Evolutionary conservation across 1,140 invertebrate genomes (phyloP).

Genomic region (Cephus cinctus): DNA sequence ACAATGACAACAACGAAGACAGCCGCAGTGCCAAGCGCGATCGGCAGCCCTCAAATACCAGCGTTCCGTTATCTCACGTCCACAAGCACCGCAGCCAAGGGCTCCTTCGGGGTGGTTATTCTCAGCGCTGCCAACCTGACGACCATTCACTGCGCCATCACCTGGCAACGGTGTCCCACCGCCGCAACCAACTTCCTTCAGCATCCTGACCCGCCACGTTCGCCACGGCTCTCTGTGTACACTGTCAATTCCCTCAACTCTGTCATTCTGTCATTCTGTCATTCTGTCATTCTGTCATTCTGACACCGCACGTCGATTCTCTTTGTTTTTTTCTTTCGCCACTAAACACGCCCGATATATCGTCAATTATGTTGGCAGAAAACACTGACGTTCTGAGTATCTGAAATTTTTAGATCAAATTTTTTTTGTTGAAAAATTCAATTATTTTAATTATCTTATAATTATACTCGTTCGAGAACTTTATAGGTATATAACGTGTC

Average conservation of each 20-base stretch:
- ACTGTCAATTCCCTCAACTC: not conserved
- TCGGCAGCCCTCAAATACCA: constrained; percentile 88
- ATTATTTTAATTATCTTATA: no score
- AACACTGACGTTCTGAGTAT: no score
- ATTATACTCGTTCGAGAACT: no score
- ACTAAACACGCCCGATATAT: no score
- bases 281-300: no score
- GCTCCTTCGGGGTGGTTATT: constrained; percentile 26
- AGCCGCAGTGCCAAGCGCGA: constrained; percentile 84
- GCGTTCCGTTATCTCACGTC: constrained; percentile 51
- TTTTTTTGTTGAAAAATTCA: no score
- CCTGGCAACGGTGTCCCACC: constrained; percentile 44
- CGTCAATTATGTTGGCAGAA: no score
- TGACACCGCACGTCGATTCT: constrained; percentile 3
- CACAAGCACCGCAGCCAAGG: constrained; percentile 50
- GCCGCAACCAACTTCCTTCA: constrained; percentile 54
- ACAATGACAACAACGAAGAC: constrained; percentile 85
- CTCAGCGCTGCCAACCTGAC: constrained; percentile 24
- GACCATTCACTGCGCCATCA: constrained; percentile 26
- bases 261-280: no score
- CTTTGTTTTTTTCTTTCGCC: not conserved
- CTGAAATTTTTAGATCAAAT: no score
- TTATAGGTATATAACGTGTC: no score
- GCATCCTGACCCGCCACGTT: constrained; percentile 33
- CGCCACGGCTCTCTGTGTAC: not conserved